Percentiles rank a stretch among this genome's conserved stretches.
These are phyloP conservation scores for Hemaris fuciformis DNA, from an alignment of 2,888 invertebrate species.

Conservation along the genomic window DNA sequence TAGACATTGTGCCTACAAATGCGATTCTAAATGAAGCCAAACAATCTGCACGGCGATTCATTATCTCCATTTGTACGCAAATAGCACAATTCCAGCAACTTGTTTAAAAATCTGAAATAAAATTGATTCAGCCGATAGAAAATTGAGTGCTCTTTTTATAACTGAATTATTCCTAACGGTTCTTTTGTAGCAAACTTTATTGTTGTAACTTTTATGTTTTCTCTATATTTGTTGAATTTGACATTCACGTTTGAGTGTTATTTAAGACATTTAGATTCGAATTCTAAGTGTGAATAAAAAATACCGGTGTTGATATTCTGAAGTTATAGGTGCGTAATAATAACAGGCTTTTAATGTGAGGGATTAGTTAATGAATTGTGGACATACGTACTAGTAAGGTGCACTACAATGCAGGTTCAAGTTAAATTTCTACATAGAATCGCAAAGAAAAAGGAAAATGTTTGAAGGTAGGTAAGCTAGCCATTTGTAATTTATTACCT, in stretches of 20 bases:
- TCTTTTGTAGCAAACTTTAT: neutral
- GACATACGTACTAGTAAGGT: too few relatives aligned
- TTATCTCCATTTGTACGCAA: conserved; percentile 37
- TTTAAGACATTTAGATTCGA: neutral
- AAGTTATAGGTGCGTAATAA: too few relatives aligned
- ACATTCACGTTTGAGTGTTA: neutral
- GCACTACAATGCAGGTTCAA: too few relatives aligned
- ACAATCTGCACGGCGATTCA: conserved; percentile 43
- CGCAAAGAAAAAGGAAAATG: too few relatives aligned
- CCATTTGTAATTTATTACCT: too few relatives aligned
- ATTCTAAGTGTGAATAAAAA: neutral
- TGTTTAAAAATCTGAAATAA: conserved; percentile 7
- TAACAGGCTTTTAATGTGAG: too few relatives aligned
- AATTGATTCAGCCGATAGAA: neutral
- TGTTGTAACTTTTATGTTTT: neutral
- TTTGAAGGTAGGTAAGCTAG: too few relatives aligned
- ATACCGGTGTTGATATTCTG: too few relatives aligned
- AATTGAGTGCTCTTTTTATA: neutral
- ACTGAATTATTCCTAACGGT: neutral
- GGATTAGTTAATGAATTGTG: too few relatives aligned
- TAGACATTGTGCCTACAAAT: conserved; percentile 15
- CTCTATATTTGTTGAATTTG: neutral
- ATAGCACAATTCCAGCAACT: conserved; percentile 12
- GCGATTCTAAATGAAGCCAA: conserved; percentile 21
- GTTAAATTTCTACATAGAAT: too few relatives aligned